phyloP scores from a whole-genome alignment of 2,888 invertebrate genomes.

The Dichetophora obliterata region DNA sequence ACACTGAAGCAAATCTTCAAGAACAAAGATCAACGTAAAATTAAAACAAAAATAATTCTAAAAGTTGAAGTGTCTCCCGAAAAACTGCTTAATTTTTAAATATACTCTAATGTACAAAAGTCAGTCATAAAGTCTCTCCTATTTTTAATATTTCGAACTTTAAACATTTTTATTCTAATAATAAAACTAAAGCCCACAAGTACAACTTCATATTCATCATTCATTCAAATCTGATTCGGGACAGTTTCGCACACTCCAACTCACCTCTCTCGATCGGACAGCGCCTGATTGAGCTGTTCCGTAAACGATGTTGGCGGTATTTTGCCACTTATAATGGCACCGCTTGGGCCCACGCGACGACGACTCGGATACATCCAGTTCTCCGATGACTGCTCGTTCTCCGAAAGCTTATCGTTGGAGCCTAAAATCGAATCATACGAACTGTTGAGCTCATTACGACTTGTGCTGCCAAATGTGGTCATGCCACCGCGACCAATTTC shows the following conservation, averaged over 20 bases:
- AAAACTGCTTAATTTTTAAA: too few species aligned
- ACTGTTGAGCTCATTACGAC: constrained; percentile 68
- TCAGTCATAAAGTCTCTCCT: too few species aligned
- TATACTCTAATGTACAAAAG: too few species aligned
- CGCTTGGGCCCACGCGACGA: constrained; percentile 67
- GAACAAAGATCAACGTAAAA: too few species aligned
- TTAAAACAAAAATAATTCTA: neutral
- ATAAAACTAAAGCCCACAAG: too few species aligned
- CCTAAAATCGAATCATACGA: constrained; percentile 70
- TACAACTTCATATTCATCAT: too few species aligned
- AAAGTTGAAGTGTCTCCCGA: neutral
- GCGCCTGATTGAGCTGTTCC: constrained; percentile 87
- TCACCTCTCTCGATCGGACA: constrained; percentile 87
- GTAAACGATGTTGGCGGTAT: constrained; percentile 82
- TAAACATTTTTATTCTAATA: too few species aligned
- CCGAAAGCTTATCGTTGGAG: constrained; percentile 69
- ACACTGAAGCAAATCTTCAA: too few species aligned
- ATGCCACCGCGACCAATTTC: constrained; percentile 66
- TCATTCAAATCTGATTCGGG: too few species aligned
- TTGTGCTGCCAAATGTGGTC: constrained; percentile 63
- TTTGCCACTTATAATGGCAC: constrained; percentile 60
- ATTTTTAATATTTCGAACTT: too few species aligned
- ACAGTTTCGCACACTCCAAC: constrained; percentile 22
- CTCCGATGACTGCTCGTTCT: constrained; percentile 66
- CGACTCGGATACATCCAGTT: constrained; percentile 70